phyloP scores from a whole-genome alignment of 1,140 invertebrate genomes.

The Stegodyphus dumicola region DNA sequence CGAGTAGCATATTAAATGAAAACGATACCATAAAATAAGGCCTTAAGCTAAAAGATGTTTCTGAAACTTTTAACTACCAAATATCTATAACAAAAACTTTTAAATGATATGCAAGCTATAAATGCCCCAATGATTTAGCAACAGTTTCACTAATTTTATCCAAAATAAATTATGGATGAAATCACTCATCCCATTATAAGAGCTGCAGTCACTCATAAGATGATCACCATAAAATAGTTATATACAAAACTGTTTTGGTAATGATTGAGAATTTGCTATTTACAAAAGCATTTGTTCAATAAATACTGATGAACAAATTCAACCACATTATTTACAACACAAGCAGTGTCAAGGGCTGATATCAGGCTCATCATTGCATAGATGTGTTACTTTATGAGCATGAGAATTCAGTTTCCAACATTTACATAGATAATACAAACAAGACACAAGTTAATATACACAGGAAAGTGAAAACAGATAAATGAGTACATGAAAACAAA shows the following conservation, averaged over 20 bases:
- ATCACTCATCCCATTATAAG: not conserved
- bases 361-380: constrained; percentile 24
- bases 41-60: too few relatives aligned
- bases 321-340: constrained; percentile 15
- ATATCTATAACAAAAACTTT: too few relatives aligned
- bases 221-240: constrained; percentile 29
- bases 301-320: constrained; percentile 19
- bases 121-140: not conserved
- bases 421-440: too few relatives aligned
- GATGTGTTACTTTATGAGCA: not conserved
- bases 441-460: too few relatives aligned
- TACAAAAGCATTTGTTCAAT: constrained; percentile 12
- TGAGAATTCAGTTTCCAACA: too few relatives aligned
- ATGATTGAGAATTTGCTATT: constrained; percentile 20
- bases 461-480: too few relatives aligned
- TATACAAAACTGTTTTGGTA: constrained; percentile 1
- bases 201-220: not conserved
- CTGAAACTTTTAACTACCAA: too few relatives aligned
- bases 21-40: too few relatives aligned
- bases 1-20: too few relatives aligned
- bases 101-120: too few relatives aligned
- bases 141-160: not conserved
- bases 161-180: not conserved
- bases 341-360: not conserved
- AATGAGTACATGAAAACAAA: too few relatives aligned